These are phyloP conservation scores for Eupithecia insigniata DNA, from an alignment of 2,888 invertebrate species.

Conservation along the genomic window DNA sequence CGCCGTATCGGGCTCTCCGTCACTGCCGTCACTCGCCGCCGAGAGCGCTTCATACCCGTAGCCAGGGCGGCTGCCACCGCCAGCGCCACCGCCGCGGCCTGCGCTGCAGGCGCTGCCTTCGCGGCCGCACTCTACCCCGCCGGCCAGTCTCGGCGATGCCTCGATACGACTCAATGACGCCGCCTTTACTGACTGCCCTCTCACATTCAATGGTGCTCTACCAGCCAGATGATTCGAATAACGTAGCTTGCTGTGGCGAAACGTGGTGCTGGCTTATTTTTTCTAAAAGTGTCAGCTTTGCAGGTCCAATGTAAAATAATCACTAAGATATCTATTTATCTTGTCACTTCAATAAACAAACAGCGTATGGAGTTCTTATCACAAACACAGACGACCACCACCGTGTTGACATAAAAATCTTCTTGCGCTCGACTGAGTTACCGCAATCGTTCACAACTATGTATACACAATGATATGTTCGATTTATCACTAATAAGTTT, in stretches of 20 bases:
- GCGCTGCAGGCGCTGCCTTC: slow-evolving; percentile 63
- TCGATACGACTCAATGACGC: slow-evolving; percentile 80
- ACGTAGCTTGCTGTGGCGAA: slow-evolving; percentile 80
- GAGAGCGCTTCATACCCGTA: slow-evolving; percentile 82
- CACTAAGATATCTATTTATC: slow-evolving; percentile 36
- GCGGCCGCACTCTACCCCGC: slow-evolving; percentile 67
- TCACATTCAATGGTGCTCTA: slow-evolving; percentile 67
- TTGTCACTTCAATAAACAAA: slow-evolving; percentile 31
- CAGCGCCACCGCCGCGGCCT: slow-evolving; percentile 61
- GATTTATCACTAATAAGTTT: slow-evolving; percentile 52
- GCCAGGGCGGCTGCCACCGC: slow-evolving; percentile 77
- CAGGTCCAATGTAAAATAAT: slow-evolving; percentile 29
- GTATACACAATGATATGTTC: slow-evolving; percentile 54
- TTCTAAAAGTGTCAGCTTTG: slow-evolving; percentile 33
- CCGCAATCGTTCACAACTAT: slow-evolving; percentile 58
- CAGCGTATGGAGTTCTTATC: neutral
- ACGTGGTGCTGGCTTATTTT: slow-evolving; percentile 74
- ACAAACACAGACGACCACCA: slow-evolving; percentile 30
- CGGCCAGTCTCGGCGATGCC: slow-evolving; percentile 72
- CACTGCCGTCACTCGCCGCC: slow-evolving; percentile 79
- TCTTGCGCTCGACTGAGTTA: slow-evolving; percentile 48
- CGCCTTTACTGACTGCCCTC: slow-evolving; percentile 72
- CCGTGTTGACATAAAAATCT: slow-evolving; percentile 27
- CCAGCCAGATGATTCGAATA: slow-evolving; percentile 75
- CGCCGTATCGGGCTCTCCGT: slow-evolving; percentile 72